Evolutionary conservation across 1,140 invertebrate genomes (phyloP), one percentile per base, ranked within the genome.

Genomic region (Psix sp.): DNA sequence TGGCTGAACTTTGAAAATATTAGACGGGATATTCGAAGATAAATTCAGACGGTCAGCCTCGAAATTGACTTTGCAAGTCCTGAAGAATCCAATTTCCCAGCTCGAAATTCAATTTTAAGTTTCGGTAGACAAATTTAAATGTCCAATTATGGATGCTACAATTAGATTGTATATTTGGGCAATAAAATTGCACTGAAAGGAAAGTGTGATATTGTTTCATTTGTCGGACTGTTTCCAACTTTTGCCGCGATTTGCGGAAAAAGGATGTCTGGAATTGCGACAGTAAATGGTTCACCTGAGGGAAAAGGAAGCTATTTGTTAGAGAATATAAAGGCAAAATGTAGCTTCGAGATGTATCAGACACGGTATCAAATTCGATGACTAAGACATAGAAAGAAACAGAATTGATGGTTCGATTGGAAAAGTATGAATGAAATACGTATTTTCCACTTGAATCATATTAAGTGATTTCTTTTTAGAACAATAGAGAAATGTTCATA

Each of bases 81-180:
- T 10, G 46, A 63, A 63, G 59, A 63, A 63, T 63, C 52, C 31
- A 42, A 63, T 63, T 63, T 43, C 18, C 24, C 7, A n/a, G 24
- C 17, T 49, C 17, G 1, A 52, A 63, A 63, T 63, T 51, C 39
- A 51, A 63, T 52, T 43, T 14, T 20, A 52, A 51, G 46, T 63
- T 63, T 52, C 21, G 13, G 59, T 43, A 51, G 59, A 63, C 46
- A 51, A 63, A 63, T 63, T 63, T 45, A 63, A 65, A 54, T 65
- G 40, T 52, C 24, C 48, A 65, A 65, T 65, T 54, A 65, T 54
- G 60, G 20, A 65, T 20, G 60, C 38, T n/a, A 33, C 49, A 65
- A 65, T 65, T 65, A 65, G 26, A 65, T 65, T 65, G 40, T 54
- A 46, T 54, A 65, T 46, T 15, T 20, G 21, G 33, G 16, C 29